These are phyloP conservation scores for Ostrea edulis DNA, from an alignment of 1,140 invertebrate genomes.

Conservation along the genomic window DNA sequence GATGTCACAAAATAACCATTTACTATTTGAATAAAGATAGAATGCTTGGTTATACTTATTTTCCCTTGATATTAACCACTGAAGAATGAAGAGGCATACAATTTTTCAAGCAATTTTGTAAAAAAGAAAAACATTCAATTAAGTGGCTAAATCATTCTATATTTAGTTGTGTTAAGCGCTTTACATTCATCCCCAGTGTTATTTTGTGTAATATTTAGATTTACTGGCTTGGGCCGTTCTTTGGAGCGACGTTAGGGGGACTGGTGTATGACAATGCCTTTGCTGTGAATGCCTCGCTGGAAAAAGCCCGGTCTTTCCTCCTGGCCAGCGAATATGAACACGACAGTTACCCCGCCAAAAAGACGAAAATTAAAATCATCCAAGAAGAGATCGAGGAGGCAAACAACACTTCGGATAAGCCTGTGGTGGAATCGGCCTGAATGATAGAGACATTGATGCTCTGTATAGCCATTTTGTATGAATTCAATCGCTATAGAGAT, in stretches of 20 bases:
- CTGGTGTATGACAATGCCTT: slow-evolving; percentile 89
- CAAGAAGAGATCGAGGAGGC: slow-evolving; percentile 46
- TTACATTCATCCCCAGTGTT: not conserved
- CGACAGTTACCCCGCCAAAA: slow-evolving; percentile 59
- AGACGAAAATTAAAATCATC: slow-evolving; percentile 39
- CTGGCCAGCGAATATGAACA: slow-evolving; percentile 69
- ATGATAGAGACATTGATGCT: too few species aligned
- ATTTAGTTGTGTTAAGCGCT: not conserved
- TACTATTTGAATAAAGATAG: too few species aligned
- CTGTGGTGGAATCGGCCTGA: slow-evolving; percentile 27
- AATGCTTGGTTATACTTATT: too few species aligned
- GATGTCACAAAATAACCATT: too few species aligned
- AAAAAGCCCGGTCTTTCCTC: slow-evolving; percentile 65
- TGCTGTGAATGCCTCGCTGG: slow-evolving; percentile 67
- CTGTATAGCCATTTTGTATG: too few species aligned
- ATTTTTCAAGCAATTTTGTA: too few species aligned
- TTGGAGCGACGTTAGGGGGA: slow-evolving; percentile 88
- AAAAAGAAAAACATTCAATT: too few species aligned
- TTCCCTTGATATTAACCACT: too few species aligned
- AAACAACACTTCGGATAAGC: not conserved
- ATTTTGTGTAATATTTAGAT: slow-evolving; percentile 81
- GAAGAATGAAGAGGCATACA: too few species aligned
- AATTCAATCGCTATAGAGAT: not conserved
- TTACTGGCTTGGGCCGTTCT: slow-evolving; percentile 93
- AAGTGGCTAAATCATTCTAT: too few species aligned